phyloP scores from a whole-genome alignment of 2,113 vertebrate genomes.

The Cercocebus atys region DNA sequence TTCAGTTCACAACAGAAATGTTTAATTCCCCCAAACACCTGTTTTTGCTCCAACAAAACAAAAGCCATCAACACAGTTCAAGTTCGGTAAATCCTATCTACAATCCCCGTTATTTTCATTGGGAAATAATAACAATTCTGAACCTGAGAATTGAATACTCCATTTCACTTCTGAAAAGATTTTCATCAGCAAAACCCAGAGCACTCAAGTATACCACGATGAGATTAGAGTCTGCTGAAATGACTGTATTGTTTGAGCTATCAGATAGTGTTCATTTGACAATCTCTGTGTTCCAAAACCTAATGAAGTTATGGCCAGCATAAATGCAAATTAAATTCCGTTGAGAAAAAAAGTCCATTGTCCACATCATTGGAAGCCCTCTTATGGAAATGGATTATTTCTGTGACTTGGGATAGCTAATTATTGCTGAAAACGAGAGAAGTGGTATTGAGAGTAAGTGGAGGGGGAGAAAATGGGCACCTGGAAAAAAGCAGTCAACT shows the following conservation, averaged over 20 bases:
- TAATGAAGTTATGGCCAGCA: slow-evolving; percentile 64
- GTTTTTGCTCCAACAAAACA: slow-evolving; percentile 69
- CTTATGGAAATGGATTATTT: neutral
- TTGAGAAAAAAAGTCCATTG: neutral
- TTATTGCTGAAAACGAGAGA: slow-evolving; percentile 1
- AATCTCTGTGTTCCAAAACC: slow-evolving; percentile 55
- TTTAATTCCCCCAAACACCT: slow-evolving; percentile 72
- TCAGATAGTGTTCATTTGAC: slow-evolving; percentile 55
- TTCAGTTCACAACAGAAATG: slow-evolving; percentile 69
- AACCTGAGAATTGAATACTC: slow-evolving; percentile 70
- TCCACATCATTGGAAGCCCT: neutral
- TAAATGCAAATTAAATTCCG: slow-evolving; percentile 50
- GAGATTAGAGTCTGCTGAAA: slow-evolving; percentile 68
- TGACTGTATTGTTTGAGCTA: slow-evolving; percentile 49
- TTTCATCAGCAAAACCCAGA: slow-evolving; percentile 74
- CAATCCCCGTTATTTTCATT: slow-evolving; percentile 74
- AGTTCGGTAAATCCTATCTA: slow-evolving; percentile 68
- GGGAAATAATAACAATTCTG: slow-evolving; percentile 74
- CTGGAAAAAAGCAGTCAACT: slow-evolving; percentile 52
- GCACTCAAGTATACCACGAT: slow-evolving; percentile 66
- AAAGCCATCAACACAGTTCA: slow-evolving; percentile 71
- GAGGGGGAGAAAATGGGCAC: neutral
- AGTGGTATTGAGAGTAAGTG: neutral
- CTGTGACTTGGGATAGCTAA: slow-evolving; percentile 48
- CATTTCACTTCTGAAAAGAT: slow-evolving; percentile 65